Evolutionary conservation across 2,797 vertebrate species (phyloP).

Genomic region (Ambastaia sidthimunki): DNA sequence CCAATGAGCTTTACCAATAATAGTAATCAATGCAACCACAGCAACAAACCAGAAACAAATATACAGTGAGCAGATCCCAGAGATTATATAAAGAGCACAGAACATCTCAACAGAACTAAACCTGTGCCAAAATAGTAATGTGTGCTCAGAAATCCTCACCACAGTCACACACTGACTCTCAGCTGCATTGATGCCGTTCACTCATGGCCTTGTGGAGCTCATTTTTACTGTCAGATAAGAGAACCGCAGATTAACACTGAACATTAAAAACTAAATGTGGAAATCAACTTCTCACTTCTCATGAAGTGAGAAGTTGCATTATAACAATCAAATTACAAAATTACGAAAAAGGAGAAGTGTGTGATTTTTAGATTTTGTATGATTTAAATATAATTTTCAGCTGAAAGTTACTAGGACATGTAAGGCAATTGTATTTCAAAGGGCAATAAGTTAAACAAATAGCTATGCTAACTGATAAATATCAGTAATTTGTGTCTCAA

Average conservation of each 20-base stretch:
- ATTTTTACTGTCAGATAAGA: background rate
- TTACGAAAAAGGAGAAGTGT: too few relatives aligned
- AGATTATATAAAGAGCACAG: background rate
- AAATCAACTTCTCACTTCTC: background rate
- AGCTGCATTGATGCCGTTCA: background rate
- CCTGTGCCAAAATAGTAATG: background rate
- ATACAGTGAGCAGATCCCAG: background rate
- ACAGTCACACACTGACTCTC: background rate
- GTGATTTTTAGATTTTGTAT: background rate
- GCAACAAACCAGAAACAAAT: slow-evolving; percentile 1
- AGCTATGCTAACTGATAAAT: too few relatives aligned
- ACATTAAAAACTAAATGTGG: background rate
- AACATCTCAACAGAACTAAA: background rate
- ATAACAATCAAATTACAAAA: background rate
- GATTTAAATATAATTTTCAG: background rate
- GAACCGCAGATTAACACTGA: background rate
- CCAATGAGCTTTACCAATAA: background rate
- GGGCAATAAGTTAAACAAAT: background rate
- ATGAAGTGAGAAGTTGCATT: background rate
- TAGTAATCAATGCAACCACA: background rate
- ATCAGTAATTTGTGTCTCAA: too few relatives aligned
- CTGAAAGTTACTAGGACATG: background rate
- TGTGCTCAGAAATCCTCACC: background rate
- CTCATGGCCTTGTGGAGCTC: background rate
- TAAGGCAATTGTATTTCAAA: background rate